Base-by-base conservation (phyloP, 64 coral and sea anemone species). In the Porites australiensis region DNA sequence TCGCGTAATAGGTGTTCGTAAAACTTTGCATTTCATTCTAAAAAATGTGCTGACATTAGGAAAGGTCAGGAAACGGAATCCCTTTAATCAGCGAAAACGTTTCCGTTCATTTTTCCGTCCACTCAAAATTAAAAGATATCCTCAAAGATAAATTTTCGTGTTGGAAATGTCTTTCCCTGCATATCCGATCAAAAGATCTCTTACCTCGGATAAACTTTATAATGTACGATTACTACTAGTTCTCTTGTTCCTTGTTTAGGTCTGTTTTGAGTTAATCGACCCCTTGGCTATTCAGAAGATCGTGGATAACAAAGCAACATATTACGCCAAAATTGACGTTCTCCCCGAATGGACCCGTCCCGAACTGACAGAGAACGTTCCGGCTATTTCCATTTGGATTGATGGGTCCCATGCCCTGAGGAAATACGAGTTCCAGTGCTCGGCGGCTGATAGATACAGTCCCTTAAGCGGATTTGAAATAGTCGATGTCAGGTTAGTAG, bases 401-500 rank as follows among this genome's bases (percentile, higher is more conserved):
- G 95, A 97, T 48, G 88, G 77, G 44, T 8, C 58, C 14, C 78
- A 70, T 3, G 19, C 79, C 10, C 64, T 97, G 13, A 93, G 90
- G 15, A 97, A 91, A 50, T 97, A 97, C 37, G 95, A 97, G 69
- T 97, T 97, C 45, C 92, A 91, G n/a, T 90, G 91, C 45, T 75
- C 88, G 21, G 88, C 55, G 23, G 90, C 95, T n/a, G 82, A 91
- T 15, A 72, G 94, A 75, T 97, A 97, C 72, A 82, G 88, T 16
- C 92, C 95, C 2, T 58, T 70, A 6, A 88, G 53, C 59, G 92
- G 92, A 20, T 94, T 88, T 51, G 67, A 59, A 7, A 19, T 97
- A 57, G 69, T 57, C 11, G 58, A 94, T 50, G 89, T 91, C 37
- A 97, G 95, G 95, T 97, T 58, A 90, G 74, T 16, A 14, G 13